Evolutionary conservation across 2,113 vertebrate genomes (phyloP), one percentile per base, ranked within the genome.

Genomic region (Saimiri boliviensis): DNA sequence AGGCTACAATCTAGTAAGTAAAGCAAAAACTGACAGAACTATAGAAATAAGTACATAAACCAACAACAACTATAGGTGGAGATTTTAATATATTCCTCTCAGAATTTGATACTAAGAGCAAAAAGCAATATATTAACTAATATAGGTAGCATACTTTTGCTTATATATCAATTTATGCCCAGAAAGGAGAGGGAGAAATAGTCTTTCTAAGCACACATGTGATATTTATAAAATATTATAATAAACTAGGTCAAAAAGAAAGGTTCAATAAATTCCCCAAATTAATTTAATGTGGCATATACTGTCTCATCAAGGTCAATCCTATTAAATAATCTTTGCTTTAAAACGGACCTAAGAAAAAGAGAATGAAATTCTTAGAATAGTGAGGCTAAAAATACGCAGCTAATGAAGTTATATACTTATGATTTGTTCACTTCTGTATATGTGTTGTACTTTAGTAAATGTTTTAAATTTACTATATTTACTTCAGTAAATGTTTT

Each of bases 81-180:
- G 6, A 83, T 52, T 93, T 87, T 83, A 83, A 86, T 14, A 45
- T 77, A 45, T 45, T 76, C 20, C n/a, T 82, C 19, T 90, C 11
- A 89, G 13, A 93, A 86, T 13, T 52, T 45, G 27, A 45, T 83
- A 63, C 13, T 86, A 80, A 68, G 83, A 66, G 49, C 81, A 94
- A 60, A 8, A 74, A 88, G 45, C 45, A 84, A 94, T 88, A 32
- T 16, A 52, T 89, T 82, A 37, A 90, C 82, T 86, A 86, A 92
- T 77, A 56, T 2, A 56, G 32, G 3, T 49, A 81, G 4, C 63
- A 56, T 89, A 10, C 10, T 56, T 95, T 81, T 73, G 60, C 42
- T 68, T 73, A 63, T 58, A 47, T 70, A 27, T 42, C 73, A 54
- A 73, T 63, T 56, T 84, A 54, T 71, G 37, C 19, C 42, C 32